phyloP scores from a whole-genome alignment of 2,888 invertebrate genomes.

The Synergus japonicus region DNA sequence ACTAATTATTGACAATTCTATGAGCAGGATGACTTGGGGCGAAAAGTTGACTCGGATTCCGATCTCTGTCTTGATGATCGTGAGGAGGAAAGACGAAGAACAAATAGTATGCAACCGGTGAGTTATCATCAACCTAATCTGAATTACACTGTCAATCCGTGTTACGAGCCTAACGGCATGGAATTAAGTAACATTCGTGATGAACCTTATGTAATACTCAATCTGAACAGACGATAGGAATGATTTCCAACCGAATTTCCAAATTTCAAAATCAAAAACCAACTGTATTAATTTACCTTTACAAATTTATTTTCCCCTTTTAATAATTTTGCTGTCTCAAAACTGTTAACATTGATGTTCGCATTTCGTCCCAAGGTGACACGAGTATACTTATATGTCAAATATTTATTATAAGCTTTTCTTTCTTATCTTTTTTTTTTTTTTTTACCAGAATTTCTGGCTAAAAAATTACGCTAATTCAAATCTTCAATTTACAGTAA shows the following conservation, averaged over 20 bases:
- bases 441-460: neutral
- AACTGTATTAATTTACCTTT: conserved; percentile 12
- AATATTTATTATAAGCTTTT: neutral
- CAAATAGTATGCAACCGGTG: conserved; percentile 75
- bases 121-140: conserved; percentile 77
- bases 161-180: conserved; percentile 75
- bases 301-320: neutral
- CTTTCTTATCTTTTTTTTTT: neutral
- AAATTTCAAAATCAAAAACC: conserved; percentile 13
- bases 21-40: conserved; percentile 82
- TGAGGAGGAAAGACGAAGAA: conserved; percentile 73
- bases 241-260: conserved; percentile 39
- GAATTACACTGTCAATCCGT: conserved; percentile 76
- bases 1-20: conserved; percentile 25
- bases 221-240: conserved; percentile 73
- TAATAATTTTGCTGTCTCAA: conserved; percentile 17
- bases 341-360: conserved; percentile 41
- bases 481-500: neutral
- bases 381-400: neutral
- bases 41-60: conserved; percentile 91
- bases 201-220: conserved; percentile 76
- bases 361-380: conserved; percentile 56
- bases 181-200: conserved; percentile 69
- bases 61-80: conserved; percentile 91
- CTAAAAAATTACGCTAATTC: neutral